Evolutionary conservation across 92 coral and sea anemone species (phyloP), one percentile per base, ranked within the genome.

Genomic region (Micromussa lordhowensis): DNA sequence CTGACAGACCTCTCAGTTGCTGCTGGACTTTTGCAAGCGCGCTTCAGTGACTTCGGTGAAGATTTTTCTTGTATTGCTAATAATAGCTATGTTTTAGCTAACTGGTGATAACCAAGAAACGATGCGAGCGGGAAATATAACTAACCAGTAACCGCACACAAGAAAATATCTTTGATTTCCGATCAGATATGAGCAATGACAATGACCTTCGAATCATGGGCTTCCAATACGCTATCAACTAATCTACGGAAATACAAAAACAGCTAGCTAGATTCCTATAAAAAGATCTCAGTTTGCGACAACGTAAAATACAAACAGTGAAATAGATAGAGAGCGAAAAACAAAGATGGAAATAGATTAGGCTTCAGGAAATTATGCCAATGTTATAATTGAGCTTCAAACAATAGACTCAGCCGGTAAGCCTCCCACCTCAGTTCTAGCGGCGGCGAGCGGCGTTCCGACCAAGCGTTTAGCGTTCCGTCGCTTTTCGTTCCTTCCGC

Each of bases 211-310:
- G 24, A 1, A 35, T 18, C 18, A 8, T 32, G 22, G 16, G 36
- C 51, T 82, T 40, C 64, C 77, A 51, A 82, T 82, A 82, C 48
- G 6, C 24, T 40, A 57, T 82, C 61, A 2, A 30, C 13, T n/a
- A 13, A 80, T 30, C 49, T 24, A 19, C n/a, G 63, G 82, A 55
- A 13, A 31, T 29, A 32, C 18, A 12, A 3, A 40, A 44, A 44
- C 24, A 68, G 48, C 26, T 48, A 68, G 24, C 22, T n/a, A 70
- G 66, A 13, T 2, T 14, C 44, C 38, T 68, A 28, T 12, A 40
- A 70, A 69, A 68, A 15, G 77, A 51, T 49, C 66, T 68, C 30
- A 69, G 12, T 70, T 69, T 69, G 86, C 78, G 86, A 40, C 64
- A 69, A 53, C 28, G 12, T 32, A 59, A 58, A 57, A 80, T 57